Evolutionary conservation across 2,113 vertebrate species (phyloP).

Genomic region (Austrofundulus limnaeus): DNA sequence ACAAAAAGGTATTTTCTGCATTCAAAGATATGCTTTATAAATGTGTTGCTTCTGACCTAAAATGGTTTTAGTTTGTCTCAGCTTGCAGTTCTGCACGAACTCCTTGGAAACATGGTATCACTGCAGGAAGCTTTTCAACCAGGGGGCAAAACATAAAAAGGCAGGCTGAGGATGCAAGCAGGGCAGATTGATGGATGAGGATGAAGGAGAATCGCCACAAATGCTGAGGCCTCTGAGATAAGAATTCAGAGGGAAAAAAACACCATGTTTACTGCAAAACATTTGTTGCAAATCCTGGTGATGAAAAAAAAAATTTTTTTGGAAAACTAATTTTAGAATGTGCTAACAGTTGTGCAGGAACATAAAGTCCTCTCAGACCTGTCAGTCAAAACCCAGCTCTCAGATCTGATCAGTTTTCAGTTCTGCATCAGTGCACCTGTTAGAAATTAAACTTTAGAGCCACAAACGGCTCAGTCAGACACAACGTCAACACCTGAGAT

Average conservation of each 20-base stretch:
- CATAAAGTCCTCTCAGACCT: too few species aligned
- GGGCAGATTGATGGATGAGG: conserved; percentile 31
- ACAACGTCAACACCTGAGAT: too few species aligned
- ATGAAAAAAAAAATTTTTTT: too few species aligned
- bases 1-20: conserved; percentile 17
- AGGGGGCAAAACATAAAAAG: conserved; percentile 13
- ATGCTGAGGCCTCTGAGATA: conserved; percentile 16
- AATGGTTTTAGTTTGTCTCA: neutral
- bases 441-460: too few species aligned
- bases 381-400: too few species aligned
- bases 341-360: too few species aligned
- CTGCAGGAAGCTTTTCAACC: conserved; percentile 11
- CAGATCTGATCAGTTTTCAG: too few species aligned
- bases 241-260: conserved; percentile 9
- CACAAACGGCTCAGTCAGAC: too few species aligned
- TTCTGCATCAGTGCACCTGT: too few species aligned
- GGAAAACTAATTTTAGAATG: too few species aligned
- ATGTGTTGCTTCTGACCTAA: too few species aligned
- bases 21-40: conserved; percentile 3
- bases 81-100: neutral
- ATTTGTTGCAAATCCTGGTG: neutral
- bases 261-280: neutral
- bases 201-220: conserved; percentile 37
- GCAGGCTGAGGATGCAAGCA: conserved; percentile 3
- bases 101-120: conserved; percentile 13